Evolutionary conservation across 2,888 invertebrate genomes (phyloP).

Genomic region (Antheraea assamensis): DNA sequence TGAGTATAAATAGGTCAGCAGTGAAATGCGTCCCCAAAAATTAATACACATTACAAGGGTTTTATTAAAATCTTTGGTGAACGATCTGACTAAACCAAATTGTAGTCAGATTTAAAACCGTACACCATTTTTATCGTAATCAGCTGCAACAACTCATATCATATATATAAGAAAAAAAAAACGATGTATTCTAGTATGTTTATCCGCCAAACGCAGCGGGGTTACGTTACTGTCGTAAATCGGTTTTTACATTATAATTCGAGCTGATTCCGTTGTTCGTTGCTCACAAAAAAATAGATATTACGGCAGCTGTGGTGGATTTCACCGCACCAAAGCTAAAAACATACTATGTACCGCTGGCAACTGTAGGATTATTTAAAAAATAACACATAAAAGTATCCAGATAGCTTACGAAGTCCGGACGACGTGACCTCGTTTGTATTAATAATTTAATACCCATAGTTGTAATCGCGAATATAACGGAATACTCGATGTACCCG

Average conservation of each 20-base stretch:
- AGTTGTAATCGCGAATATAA: not conserved
- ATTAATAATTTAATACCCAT: not conserved
- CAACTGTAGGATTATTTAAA: constrained; percentile 25
- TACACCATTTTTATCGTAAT: not conserved
- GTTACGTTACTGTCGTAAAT: constrained; percentile 16
- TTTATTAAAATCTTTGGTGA: not conserved
- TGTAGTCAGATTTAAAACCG: not conserved
- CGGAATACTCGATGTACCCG: not conserved
- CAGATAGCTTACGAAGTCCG: not conserved
- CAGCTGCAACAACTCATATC: not conserved
- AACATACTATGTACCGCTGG: constrained; percentile 26
- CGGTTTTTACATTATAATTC: constrained; percentile 10
- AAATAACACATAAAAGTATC: constrained; percentile 31
- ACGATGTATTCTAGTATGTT: not conserved
- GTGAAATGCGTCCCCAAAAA: not conserved
- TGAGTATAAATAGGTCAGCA: not conserved
- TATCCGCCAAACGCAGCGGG: not conserved
- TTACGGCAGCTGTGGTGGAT: constrained; percentile 25
- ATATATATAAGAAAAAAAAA: not conserved
- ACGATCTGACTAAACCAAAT: not conserved
- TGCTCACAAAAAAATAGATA: constrained; percentile 23
- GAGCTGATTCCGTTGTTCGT: not conserved
- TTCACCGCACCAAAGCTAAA: constrained; percentile 24
- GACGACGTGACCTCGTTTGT: constrained; percentile 11
- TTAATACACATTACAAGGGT: not conserved